Evolutionary conservation across 2,888 invertebrate genomes (phyloP).

Genomic region (Xestia c-nigrum): DNA sequence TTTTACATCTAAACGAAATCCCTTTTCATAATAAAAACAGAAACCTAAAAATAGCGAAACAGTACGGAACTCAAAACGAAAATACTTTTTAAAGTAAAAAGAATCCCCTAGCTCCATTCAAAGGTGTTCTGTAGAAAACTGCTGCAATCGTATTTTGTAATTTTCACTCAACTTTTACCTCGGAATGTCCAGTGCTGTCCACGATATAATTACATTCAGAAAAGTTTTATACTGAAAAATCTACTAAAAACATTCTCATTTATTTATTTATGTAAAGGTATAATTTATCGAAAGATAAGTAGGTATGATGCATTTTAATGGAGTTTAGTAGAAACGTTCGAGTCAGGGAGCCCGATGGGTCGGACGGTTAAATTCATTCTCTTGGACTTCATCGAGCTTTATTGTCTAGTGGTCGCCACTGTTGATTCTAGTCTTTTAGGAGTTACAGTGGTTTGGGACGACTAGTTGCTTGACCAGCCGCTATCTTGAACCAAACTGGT

Average conservation of each 20-base stretch:
- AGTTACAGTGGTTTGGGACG: no score
- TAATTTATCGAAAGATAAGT: no score
- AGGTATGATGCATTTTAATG: no score
- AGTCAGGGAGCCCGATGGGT: no score
- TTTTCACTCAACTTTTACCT: conserved; percentile 36
- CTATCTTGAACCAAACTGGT: not conserved
- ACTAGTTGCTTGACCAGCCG: no score
- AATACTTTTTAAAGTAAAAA: not conserved
- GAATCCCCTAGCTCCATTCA: conserved; percentile 19
- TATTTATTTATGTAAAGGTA: no score
- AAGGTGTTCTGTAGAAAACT: conserved; percentile 28
- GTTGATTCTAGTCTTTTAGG: no score
- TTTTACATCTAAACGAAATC: not conserved
- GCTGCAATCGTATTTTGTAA: conserved; percentile 46
- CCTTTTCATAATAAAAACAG: not conserved
- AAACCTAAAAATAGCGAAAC: not conserved
- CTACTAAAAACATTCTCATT: no score
- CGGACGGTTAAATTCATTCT: no score
- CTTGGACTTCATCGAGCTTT: no score
- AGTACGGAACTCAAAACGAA: not conserved
- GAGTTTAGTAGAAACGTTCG: no score
- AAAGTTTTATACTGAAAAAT: conserved; percentile 10
- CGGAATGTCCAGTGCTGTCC: conserved; percentile 7
- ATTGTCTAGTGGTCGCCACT: no score
- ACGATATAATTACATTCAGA: not conserved